Conservation (phyloP, 2,113 vertebrate genomes). For the Jacana jacana region DNA sequence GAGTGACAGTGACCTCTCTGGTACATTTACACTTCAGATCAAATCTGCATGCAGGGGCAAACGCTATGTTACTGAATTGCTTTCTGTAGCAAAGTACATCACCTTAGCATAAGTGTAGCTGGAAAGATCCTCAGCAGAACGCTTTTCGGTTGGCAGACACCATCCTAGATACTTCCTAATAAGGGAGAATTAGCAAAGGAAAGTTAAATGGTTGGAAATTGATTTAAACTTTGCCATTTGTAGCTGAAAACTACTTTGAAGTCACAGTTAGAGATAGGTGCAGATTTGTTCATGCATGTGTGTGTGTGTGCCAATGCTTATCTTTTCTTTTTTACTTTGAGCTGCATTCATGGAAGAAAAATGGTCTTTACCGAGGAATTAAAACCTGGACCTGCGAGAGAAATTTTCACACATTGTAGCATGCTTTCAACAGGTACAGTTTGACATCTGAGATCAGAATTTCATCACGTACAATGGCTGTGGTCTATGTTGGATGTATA, state of each 20-base stretch:
- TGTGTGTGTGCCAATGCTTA: neutral
- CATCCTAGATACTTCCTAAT: neutral
- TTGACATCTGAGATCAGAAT: conserved; percentile 53
- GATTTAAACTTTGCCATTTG: conserved; percentile 30
- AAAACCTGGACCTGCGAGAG: conserved; percentile 40
- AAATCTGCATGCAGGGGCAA: neutral
- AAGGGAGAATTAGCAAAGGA: neutral
- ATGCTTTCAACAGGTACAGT: conserved; percentile 69
- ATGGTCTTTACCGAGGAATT: conserved; percentile 52
- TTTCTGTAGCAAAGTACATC: neutral
- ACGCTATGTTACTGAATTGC: neutral
- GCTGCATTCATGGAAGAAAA: conserved; percentile 50
- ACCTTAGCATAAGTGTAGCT: neutral
- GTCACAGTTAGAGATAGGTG: neutral
- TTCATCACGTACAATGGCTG: conserved; percentile 45
- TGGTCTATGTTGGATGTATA: conserved; percentile 49
- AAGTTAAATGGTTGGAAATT: conserved; percentile 50
- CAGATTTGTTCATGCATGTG: neutral
- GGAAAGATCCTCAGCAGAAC: conserved; percentile 5
- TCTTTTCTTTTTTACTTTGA: conserved; percentile 21
- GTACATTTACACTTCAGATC: conserved; percentile 45
- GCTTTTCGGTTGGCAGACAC: neutral
- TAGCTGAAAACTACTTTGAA: conserved; percentile 32
- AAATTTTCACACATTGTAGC: neutral
- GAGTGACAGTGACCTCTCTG: neutral